A percentile compares a stretch with the other conserved stretches of the same genome.
phyloP scores from a whole-genome alignment of 2,888 invertebrate genomes.

The Euplagia quadripunctaria region DNA sequence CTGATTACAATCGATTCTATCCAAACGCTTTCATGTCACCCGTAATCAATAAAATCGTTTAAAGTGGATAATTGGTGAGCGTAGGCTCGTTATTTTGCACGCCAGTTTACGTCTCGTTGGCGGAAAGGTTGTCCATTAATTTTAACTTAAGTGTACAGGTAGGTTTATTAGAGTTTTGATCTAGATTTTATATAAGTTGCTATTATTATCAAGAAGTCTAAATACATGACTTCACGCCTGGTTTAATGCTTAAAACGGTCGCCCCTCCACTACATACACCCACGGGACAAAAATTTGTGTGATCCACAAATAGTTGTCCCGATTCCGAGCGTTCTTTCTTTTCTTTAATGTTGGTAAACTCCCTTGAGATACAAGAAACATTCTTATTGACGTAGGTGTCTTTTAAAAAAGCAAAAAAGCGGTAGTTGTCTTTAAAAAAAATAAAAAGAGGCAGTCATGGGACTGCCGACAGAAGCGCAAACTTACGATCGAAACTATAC shows the following conservation, averaged over 20 bases:
- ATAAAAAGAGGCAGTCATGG: too few species aligned
- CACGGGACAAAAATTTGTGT: too few species aligned
- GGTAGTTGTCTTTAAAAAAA: too few species aligned
- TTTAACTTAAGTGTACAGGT: slow-evolving; percentile 37
- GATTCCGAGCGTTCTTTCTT: too few species aligned
- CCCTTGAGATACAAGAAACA: background rate
- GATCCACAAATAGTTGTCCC: too few species aligned
- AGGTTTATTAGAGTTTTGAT: slow-evolving; percentile 37
- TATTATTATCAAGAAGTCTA: background rate
- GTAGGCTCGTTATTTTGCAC: slow-evolving; percentile 43
- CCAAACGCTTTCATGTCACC: slow-evolving; percentile 41
- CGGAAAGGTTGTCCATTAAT: slow-evolving; percentile 46
- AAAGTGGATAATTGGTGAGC: slow-evolving; percentile 44
- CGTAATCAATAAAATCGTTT: slow-evolving; percentile 45
- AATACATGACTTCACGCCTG: background rate
- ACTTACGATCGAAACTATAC: too few species aligned
- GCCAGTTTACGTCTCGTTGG: slow-evolving; percentile 42
- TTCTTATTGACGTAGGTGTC: too few species aligned
- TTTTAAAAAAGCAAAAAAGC: too few species aligned
- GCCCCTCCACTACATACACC: too few species aligned
- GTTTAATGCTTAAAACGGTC: background rate
- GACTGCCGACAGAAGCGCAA: too few species aligned
- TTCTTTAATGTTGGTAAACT: background rate
- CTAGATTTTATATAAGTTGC: slow-evolving; percentile 33
- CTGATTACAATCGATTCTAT: slow-evolving; percentile 50